A percentile compares a stretch with the other conserved stretches of the same genome.
phyloP scores from a whole-genome alignment of 2,888 invertebrate species.

The Pinctada fucata region DNA sequence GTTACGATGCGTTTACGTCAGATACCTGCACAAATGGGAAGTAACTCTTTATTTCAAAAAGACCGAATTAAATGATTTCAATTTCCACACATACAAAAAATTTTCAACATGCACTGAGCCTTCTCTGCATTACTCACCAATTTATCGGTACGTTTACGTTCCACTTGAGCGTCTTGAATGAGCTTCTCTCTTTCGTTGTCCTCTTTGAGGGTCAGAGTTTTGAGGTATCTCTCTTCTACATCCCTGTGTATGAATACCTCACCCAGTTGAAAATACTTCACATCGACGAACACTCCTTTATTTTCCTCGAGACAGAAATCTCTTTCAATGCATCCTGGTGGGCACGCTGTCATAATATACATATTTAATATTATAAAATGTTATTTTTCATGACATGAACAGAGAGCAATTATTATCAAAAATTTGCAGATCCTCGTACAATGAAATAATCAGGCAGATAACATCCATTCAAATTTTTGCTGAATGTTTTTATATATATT shows the following conservation, averaged over 20 bases:
- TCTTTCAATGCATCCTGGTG: slow-evolving; percentile 50
- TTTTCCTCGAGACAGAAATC: slow-evolving; percentile 45
- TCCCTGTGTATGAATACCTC: slow-evolving; percentile 57
- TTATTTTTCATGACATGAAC: not conserved
- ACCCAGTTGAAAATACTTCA: slow-evolving; percentile 65
- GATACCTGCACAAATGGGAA: too few relatives aligned
- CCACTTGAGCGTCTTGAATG: slow-evolving; percentile 61
- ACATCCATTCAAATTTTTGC: too few relatives aligned
- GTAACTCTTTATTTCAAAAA: too few relatives aligned
- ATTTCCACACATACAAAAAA: too few relatives aligned
- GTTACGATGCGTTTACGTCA: too few relatives aligned
- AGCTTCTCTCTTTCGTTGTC: slow-evolving; percentile 59
- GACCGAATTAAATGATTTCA: too few relatives aligned
- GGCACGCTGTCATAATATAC: slow-evolving; percentile 49
- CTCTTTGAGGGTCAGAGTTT: slow-evolving; percentile 60
- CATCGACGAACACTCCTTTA: slow-evolving; percentile 64
- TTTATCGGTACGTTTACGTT: slow-evolving; percentile 62
- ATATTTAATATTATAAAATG: slow-evolving; percentile 44
- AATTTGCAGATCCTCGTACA: not conserved
- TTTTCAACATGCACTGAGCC: too few relatives aligned
- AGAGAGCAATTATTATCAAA: not conserved
- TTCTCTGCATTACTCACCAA: slow-evolving; percentile 42
- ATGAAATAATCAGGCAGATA: too few relatives aligned
- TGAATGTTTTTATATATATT: too few relatives aligned
- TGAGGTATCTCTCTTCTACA: slow-evolving; percentile 62